phyloP scores from a whole-genome alignment of 2,888 invertebrate species.

The Erpobdella octoculata region DNA sequence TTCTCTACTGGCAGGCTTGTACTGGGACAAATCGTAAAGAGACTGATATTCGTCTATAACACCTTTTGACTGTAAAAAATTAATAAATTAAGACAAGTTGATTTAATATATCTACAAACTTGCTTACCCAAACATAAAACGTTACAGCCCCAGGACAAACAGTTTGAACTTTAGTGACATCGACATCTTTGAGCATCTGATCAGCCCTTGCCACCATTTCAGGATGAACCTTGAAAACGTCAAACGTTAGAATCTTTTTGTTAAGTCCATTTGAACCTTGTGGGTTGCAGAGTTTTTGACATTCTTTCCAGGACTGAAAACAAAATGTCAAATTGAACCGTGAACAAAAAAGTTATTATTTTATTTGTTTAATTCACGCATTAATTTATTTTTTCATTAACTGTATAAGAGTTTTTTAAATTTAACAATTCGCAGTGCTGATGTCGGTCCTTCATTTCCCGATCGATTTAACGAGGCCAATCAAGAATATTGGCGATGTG shows the following conservation, averaged over 20 bases:
- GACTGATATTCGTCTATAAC: slow-evolving; percentile 26
- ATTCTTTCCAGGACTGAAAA: slow-evolving; percentile 43
- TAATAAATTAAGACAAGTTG: background rate
- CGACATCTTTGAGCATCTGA: slow-evolving; percentile 41
- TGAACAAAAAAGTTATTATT: background rate
- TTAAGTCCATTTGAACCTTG: slow-evolving; percentile 42
- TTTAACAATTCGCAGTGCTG: no score
- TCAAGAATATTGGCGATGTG: background rate
- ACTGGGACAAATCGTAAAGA: background rate
- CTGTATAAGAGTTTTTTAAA: no score
- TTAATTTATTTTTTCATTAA: no score
- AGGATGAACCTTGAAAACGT: slow-evolving; percentile 41
- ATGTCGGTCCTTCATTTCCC: no score
- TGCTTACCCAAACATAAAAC: slow-evolving; percentile 46
- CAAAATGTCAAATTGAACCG: background rate
- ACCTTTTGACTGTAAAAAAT: slow-evolving; percentile 21
- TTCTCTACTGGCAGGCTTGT: slow-evolving; percentile 23
- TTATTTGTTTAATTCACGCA: background rate
- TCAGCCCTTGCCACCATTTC: slow-evolving; percentile 39
- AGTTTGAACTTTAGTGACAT: slow-evolving; percentile 40
- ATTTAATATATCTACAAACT: background rate
- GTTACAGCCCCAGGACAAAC: slow-evolving; percentile 45
- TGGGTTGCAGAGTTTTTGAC: slow-evolving; percentile 41
- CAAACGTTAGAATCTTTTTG: slow-evolving; percentile 40
- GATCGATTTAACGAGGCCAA: background rate